A percentile compares a stretch with the other conserved stretches of the same genome.
Conservation (phyloP, 2,113 vertebrate species). For the Limanda limanda region DNA sequence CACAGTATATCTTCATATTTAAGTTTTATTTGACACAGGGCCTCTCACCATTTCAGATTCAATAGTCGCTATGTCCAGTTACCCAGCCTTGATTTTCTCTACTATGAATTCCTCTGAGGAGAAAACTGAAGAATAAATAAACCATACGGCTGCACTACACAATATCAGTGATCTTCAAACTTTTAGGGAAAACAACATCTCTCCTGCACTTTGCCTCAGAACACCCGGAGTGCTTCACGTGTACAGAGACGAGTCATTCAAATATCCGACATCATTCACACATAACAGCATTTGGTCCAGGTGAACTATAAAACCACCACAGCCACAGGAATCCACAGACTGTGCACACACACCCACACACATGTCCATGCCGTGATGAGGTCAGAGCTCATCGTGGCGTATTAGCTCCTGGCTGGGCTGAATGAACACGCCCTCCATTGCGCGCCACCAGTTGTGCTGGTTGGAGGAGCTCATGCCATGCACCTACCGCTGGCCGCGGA, state of each 20-base stretch:
- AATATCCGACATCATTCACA: conserved; percentile 17
- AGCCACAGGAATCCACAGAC: not conserved
- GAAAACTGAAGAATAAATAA: conserved; percentile 7
- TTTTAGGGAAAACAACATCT: not conserved
- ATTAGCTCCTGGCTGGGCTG: conserved; percentile 84
- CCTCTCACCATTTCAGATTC: not conserved
- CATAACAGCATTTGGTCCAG: conserved; percentile 16
- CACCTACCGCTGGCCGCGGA: conserved; percentile 93
- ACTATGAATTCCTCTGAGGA: not conserved
- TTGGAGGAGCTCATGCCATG: conserved; percentile 89
- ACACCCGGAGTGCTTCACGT: conserved; percentile 31
- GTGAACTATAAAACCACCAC: not conserved
- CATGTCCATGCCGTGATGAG: not conserved
- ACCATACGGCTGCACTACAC: not conserved
- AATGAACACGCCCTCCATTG: conserved; percentile 97
- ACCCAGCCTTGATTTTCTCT: not conserved
- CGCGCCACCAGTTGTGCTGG: conserved; percentile 92
- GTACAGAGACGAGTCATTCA: not conserved
- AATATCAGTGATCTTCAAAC: not conserved
- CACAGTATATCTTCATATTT: not conserved
- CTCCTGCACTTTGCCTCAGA: not conserved
- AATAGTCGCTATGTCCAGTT: not conserved
- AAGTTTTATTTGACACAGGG: conserved; percentile 2
- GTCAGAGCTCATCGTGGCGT: conserved; percentile 92
- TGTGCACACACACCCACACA: not conserved